Base-by-base conservation (phyloP, 1,140 invertebrate genomes). In the Eumeta japonica region DNA sequence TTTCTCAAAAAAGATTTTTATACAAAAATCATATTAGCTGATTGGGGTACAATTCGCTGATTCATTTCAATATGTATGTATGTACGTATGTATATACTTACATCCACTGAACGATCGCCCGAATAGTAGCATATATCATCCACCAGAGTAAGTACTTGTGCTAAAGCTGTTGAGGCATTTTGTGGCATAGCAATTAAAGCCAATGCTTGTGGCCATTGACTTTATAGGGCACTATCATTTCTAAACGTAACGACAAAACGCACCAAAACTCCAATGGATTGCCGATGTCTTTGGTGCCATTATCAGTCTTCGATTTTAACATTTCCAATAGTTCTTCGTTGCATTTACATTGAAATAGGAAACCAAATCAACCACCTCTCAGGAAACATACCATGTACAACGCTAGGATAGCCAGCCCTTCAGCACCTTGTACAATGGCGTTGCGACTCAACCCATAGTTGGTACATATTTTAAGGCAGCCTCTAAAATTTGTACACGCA, bases 51-150 rank as follows among this genome's bases (percentile, higher is more conserved):
- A n/a, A n/a, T n/a, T n/a, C n/a, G n/a, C n/a, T n/a, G n/a, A n/a
- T n/a, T n/a, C n/a, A n/a, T n/a, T n/a, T n/a, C n/a, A n/a, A n/a
- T n/a, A n/a, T n/a, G n/a, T n/a, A n/a, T n/a, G n/a, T n/a, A n/a
- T n/a, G n/a, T n/a, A n/a, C n/a, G n/a, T n/a, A n/a, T n/a, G n/a
- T n/a, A n/a, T n/a, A n/a, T n/a, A 81, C 86, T 86, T 84, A 95
- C 92, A 81, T 96, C 88, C 35, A 90, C 84, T 37, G 92, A 93
- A 50, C 84, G 81, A 63, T 96, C 92, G n/a, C 92, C 91, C 19
- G 89, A 85, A 68, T 90, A 84, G 56, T 89, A 90, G 74, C 90
- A 94, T 50, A 96, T 90, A 62, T 92, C 89, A 76, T 96, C 92
- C 7, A 89, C 83, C 16, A 95, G 70, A 13, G 85, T 87, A 7